Conservation (phyloP, 1,140 invertebrate genomes). For the Drosophila triauraria region DNA sequence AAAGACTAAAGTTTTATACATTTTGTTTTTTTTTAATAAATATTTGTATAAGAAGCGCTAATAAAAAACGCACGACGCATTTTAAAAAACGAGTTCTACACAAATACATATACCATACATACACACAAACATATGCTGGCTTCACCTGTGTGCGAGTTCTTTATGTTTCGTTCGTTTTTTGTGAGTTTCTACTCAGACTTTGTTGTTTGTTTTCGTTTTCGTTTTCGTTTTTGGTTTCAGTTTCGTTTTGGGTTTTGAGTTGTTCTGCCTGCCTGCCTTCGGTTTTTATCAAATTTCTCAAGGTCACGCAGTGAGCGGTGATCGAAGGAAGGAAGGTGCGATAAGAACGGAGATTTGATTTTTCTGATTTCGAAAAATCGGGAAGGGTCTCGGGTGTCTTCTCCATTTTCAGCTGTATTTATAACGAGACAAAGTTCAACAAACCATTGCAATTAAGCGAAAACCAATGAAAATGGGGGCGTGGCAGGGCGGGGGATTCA, state of each 20-base stretch:
- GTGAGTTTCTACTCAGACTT: conserved; percentile 15
- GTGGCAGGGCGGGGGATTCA: neutral
- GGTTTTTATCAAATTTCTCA: conserved; percentile 33
- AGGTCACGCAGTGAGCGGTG: conserved; percentile 20
- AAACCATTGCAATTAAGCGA: conserved; percentile 30
- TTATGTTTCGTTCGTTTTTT: conserved; percentile 9
- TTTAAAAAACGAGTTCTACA: conserved; percentile 70
- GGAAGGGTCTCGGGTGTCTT: conserved; percentile 2
- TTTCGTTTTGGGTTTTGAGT: conserved; percentile 11
- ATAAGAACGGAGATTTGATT: conserved; percentile 35
- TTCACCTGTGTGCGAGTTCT: conserved; percentile 7
- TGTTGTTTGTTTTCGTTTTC: conserved; percentile 21
- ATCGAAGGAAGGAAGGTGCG: conserved; percentile 21
- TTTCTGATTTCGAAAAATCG: conserved; percentile 45
- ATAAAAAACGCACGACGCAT: conserved; percentile 75
- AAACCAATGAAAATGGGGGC: conserved; percentile 1
- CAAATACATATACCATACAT: conserved; percentile 18
- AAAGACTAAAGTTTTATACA: conserved; percentile 44
- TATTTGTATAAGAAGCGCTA: conserved; percentile 46
- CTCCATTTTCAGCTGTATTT: conserved; percentile 7
- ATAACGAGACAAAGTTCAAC: conserved; percentile 50
- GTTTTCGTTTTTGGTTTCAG: conserved; percentile 3
- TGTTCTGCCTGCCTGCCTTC: conserved; percentile 15
- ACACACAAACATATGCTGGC: conserved; percentile 16
- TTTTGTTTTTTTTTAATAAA: conserved; percentile 21